Base-by-base conservation (phyloP, 2,888 invertebrate genomes). In the Lampropteryx suffumata region DNA sequence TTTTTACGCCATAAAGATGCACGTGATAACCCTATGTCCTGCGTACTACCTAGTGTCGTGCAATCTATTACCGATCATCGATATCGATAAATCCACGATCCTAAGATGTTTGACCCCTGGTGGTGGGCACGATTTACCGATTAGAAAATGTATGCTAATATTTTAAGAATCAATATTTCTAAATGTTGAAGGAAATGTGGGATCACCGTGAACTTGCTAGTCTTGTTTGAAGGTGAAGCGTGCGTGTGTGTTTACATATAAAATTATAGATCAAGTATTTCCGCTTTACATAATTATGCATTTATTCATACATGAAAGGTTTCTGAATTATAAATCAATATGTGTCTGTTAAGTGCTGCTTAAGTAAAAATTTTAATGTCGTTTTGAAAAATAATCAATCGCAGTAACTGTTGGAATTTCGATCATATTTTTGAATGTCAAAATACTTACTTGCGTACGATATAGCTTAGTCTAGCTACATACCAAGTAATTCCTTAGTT, bases 111-210 rank as follows among this genome's bases (percentile, higher is more conserved):
- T 85, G 84, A 85, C 85, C 86, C 64, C 57, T 61, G 50, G 60
- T 74, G 80, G 81, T 78, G 79, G 76, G 71, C 74, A 75, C 76
- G 83, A 84, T 84, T 83, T 82, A 82, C 82, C 70, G 76, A 69
- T 71, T 68, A 65, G 73, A 74, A 74, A 76, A 76, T 73, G 67
- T 74, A 82, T 82, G 77, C 76, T 75, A 76, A 80, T 80, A 74
- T 73, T 76, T 71, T 72, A 71, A 66, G 68, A 66, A 69, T 68
- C 68, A 61, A 67, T 73, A 80, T 80, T 79, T 76, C n/a, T n/a
- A 74, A 76, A 76, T 75, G 67, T 68, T 62, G 65, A 60, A 55
- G 61, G 65, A 69, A 69, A 77, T 80, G 76, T 52, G 28, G 30
- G 40, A 34, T 39, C 37, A 71, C 67, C 74, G 76, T 76, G 69